Evolutionary conservation across 2,113 vertebrate genomes (phyloP), one percentile per base, ranked within the genome.

Genomic region (Pollachius pollachius): DNA sequence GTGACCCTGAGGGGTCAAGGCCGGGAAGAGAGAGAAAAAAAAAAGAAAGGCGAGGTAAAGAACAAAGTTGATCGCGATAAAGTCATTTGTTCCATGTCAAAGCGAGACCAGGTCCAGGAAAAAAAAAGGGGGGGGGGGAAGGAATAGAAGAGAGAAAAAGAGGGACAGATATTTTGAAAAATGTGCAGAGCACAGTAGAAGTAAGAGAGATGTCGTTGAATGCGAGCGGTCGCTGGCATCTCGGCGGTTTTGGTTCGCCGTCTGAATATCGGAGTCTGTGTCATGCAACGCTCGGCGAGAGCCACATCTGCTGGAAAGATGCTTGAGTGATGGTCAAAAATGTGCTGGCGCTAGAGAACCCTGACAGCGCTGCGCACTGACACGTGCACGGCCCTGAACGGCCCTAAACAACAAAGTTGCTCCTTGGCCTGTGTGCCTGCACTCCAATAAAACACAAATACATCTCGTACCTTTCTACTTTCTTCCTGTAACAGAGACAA

Each of bases 291-390:
- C 80, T 90, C 83, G 82, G 88, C 83, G 83, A 69, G 75, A 85
- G 78, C 84, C 88, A 88, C 90, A 90, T 91, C 86, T 90, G 90
- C 79, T 87, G 83, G 75, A 89, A 90, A 89, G 90, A 90, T 91
- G 87, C 84, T 86, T 76, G 90, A 88, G 85, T 87, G 89, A 90
- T 82, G 76, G 75, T 87, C 88, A 89, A 88, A 90, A 86, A 87
- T 87, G 85, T 88, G 76, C 81, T 89, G 85, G 87, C 84, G 13
- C 69, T 65, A 13, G 7, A 48, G 41, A 81, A 88, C 62, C 58
- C 84, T 81, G 85, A 85, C 83, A 85, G 76, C 75, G 37, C 21
- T 68, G 68, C 78, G 70, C 82, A 71, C 23, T 58, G 86, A 71
- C 62, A 16, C 62, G 21, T 68, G 65, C 72, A 82, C 41, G 41